phyloP scores from a whole-genome alignment of 2,797 vertebrate species.

The Gouania willdenowi region DNA sequence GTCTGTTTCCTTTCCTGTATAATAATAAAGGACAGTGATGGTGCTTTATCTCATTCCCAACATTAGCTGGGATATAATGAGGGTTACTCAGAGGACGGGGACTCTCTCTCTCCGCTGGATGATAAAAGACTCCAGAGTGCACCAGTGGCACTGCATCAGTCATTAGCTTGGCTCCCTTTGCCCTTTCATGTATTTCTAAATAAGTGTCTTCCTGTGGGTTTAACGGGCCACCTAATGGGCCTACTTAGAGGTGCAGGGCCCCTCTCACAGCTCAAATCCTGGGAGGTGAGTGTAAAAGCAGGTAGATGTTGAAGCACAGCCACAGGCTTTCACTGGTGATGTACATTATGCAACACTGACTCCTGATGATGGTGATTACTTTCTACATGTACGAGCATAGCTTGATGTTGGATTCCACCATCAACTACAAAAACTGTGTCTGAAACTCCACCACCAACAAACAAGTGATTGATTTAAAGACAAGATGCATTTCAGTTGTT shows the following conservation, averaged over 20 bases:
- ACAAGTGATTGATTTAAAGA: conserved; percentile 12
- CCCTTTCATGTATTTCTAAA: conserved; percentile 76
- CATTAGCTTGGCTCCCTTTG: conserved; percentile 71
- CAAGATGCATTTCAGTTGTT: conserved; percentile 5
- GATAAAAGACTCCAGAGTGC: conserved; percentile 69
- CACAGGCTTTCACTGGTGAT: conserved; percentile 23
- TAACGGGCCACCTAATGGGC: conserved; percentile 74
- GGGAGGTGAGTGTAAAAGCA: conserved; percentile 56
- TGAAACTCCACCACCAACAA: conserved; percentile 5
- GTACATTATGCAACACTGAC: too few relatives aligned
- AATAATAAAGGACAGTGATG: conserved; percentile 70
- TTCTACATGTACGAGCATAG: too few relatives aligned
- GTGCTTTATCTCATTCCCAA: conserved; percentile 75
- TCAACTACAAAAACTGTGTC: too few relatives aligned
- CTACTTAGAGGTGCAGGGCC: conserved; percentile 60
- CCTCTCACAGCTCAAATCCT: conserved; percentile 37
- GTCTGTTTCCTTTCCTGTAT: conserved; percentile 69
- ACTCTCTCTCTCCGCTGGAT: conserved; percentile 49
- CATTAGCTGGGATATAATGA: conserved; percentile 78
- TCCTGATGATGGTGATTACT: too few relatives aligned
- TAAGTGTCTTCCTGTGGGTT: conserved; percentile 69
- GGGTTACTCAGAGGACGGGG: conserved; percentile 76
- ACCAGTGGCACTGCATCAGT: conserved; percentile 67
- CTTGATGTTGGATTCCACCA: too few relatives aligned
- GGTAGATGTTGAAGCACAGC: conserved; percentile 51